phyloP scores from a whole-genome alignment of 2,113 vertebrate species.

The Epinephelus fuscoguttatus region DNA sequence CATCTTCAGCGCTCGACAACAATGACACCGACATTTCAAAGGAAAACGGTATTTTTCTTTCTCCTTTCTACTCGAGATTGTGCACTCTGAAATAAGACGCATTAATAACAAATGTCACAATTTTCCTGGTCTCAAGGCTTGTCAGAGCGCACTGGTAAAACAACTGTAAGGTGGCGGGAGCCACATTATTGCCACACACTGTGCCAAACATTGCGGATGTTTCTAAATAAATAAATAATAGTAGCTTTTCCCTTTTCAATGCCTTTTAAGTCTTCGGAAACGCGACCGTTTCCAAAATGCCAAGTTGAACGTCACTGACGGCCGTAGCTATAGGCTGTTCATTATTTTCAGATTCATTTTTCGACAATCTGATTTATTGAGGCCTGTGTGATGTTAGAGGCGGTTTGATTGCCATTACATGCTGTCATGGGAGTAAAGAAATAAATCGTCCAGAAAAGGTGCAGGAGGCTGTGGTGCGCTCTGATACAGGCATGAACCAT shows the following conservation, averaged over 20 bases:
- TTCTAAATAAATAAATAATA: slow-evolving; percentile 85
- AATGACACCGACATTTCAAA: slow-evolving; percentile 58
- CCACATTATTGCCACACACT: slow-evolving; percentile 70
- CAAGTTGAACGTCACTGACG: slow-evolving; percentile 50
- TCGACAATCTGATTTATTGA: slow-evolving; percentile 42
- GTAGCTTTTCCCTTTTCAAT: slow-evolving; percentile 56
- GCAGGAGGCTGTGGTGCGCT: slow-evolving; percentile 59
- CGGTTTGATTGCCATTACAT: slow-evolving; percentile 40
- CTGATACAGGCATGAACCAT: slow-evolving; percentile 59
- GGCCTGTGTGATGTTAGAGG: slow-evolving; percentile 49
- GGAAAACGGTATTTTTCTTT: slow-evolving; percentile 66
- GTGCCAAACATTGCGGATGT: slow-evolving; percentile 87
- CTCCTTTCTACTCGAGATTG: slow-evolving; percentile 24
- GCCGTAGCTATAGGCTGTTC: slow-evolving; percentile 20
- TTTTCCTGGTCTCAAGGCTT: slow-evolving; percentile 54
- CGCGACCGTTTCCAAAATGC: slow-evolving; percentile 51
- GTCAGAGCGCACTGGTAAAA: slow-evolving; percentile 66
- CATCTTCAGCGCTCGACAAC: slow-evolving; percentile 48
- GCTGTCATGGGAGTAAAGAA: slow-evolving; percentile 61
- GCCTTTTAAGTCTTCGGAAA: slow-evolving; percentile 55
- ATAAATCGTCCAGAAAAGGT: slow-evolving; percentile 60
- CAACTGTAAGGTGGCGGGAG: slow-evolving; percentile 70
- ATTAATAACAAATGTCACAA: slow-evolving; percentile 58
- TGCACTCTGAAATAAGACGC: slow-evolving; percentile 54
- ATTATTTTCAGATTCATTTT: slow-evolving; percentile 47